Percentiles rank a stretch among this genome's conserved stretches.
Evolutionary conservation across 1,140 invertebrate genomes (phyloP).

Genomic region (Caerostris extrusa): DNA sequence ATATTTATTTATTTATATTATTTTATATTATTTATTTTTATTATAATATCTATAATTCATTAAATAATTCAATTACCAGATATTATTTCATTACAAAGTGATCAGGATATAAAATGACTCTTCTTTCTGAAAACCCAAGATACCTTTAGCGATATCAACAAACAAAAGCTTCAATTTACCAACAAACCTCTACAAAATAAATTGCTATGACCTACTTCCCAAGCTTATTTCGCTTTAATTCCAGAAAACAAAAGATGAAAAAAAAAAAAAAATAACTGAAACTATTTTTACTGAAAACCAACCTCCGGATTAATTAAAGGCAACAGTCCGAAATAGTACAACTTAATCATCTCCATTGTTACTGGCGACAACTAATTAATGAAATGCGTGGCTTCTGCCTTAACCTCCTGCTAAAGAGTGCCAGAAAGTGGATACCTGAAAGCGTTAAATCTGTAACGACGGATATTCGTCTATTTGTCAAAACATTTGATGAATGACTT

Average conservation of each 20-base stretch:
- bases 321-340: background rate
- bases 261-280: background rate
- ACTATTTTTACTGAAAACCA: background rate
- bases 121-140: too few species aligned
- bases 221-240: background rate
- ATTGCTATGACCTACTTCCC: slow-evolving; percentile 53
- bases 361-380: slow-evolving; percentile 64
- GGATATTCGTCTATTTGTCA: slow-evolving; percentile 74
- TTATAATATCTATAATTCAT: too few species aligned
- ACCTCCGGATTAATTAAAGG: slow-evolving; percentile 17
- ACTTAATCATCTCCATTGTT: slow-evolving; percentile 68
- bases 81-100: too few species aligned
- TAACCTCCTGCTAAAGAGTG: background rate
- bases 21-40: too few species aligned
- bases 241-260: slow-evolving; percentile 1
- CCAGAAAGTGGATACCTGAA: slow-evolving; percentile 42
- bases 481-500: slow-evolving; percentile 23
- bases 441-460: slow-evolving; percentile 54
- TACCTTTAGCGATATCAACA: too few species aligned
- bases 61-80: too few species aligned
- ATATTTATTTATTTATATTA: too few species aligned
- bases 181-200: background rate
- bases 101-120: too few species aligned
- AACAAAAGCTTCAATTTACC: background rate
- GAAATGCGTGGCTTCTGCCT: background rate